phyloP scores from a whole-genome alignment of 1,140 invertebrate genomes.

The Contarinia nasturtii region DNA sequence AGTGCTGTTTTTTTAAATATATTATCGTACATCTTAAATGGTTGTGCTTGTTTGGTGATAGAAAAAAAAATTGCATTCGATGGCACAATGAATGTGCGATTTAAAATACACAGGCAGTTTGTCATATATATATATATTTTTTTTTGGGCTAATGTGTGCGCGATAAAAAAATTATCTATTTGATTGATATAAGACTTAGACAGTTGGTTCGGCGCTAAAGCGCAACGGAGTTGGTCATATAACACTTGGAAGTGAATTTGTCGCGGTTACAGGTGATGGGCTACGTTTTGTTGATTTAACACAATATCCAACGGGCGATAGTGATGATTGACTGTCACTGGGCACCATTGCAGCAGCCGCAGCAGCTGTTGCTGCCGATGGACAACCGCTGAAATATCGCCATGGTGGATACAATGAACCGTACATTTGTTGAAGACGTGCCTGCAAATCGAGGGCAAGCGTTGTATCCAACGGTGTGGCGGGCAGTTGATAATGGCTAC shows the following conservation, averaged over 20 bases:
- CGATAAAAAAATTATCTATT: no score
- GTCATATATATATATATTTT: no score
- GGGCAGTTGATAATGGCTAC: slow-evolving; percentile 12
- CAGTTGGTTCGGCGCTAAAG: slow-evolving; percentile 20
- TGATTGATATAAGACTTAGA: slow-evolving; percentile 6
- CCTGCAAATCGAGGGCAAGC: slow-evolving; percentile 20
- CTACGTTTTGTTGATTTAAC: slow-evolving; percentile 17
- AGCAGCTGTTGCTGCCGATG: slow-evolving; percentile 16
- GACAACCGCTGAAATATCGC: slow-evolving; percentile 14
- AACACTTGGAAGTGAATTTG: slow-evolving; percentile 16
- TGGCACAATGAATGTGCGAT: no score
- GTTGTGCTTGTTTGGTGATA: no score
- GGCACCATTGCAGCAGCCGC: slow-evolving; percentile 7
- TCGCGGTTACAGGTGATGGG: slow-evolving; percentile 12
- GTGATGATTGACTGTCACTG: slow-evolving; percentile 9
- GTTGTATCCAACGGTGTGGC: slow-evolving; percentile 15
- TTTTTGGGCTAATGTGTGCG: no score
- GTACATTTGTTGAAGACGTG: slow-evolving; percentile 16
- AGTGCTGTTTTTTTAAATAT: no score
- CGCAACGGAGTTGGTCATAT: slow-evolving; percentile 25
- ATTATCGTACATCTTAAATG: no score
- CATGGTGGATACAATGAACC: slow-evolving; percentile 18
- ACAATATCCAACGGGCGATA: slow-evolving; percentile 18
- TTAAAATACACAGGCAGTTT: no score
- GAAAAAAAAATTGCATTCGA: no score